A percentile compares a stretch with the other conserved stretches of the same genome.
phyloP scores from a whole-genome alignment of 1,140 invertebrate species.

The Phymorhynchus buccinoides region DNA sequence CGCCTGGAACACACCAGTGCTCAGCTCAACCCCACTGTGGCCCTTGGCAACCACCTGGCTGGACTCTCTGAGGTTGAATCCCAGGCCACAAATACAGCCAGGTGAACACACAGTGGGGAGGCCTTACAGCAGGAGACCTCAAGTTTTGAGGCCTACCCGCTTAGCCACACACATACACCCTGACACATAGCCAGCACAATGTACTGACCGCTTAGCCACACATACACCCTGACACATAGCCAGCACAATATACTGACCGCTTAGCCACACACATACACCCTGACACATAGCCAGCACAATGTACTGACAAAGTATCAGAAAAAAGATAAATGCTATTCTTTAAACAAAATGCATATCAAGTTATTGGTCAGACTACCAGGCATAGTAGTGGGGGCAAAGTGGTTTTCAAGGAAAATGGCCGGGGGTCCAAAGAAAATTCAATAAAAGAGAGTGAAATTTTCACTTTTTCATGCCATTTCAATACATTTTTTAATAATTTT shows the following conservation, averaged over 20 bases:
- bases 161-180: not conserved
- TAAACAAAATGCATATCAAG: no score
- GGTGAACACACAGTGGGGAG: not conserved
- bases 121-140: not conserved
- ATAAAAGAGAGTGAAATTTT: no score
- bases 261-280: not conserved
- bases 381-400: no score
- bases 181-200: not conserved
- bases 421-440: no score
- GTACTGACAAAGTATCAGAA: no score
- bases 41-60: not conserved
- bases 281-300: not conserved
- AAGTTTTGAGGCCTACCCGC: not conserved
- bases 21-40: not conserved
- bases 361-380: no score
- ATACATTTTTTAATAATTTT: no score
- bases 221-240: not conserved
- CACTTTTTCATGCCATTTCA: no score
- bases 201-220: not conserved
- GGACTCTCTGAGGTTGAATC: not conserved
- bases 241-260: not conserved
- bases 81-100: slow-evolving; percentile 19
- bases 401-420: no score
- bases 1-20: slow-evolving; percentile 29
- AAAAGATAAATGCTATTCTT: no score